Percentiles rank a stretch among this genome's conserved stretches.
phyloP scores from a whole-genome alignment of 2,888 invertebrate genomes.

The Vanessa cardui region DNA sequence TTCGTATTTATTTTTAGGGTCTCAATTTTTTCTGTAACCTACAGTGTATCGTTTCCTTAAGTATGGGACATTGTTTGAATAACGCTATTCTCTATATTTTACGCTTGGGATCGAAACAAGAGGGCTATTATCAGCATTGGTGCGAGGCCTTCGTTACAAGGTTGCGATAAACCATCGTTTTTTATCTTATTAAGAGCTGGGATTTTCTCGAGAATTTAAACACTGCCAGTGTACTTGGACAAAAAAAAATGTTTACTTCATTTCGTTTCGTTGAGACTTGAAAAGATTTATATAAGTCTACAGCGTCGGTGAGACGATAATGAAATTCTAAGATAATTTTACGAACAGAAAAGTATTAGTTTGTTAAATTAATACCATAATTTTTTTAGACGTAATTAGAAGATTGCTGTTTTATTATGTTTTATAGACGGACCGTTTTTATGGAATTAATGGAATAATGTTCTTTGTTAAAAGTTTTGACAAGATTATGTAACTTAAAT shows the following conservation, averaged over 20 bases:
- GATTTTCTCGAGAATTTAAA: constrained; percentile 24
- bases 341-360: too few species aligned
- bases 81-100: constrained; percentile 38
- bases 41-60: constrained; percentile 22
- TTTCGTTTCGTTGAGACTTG: constrained; percentile 2
- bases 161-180: constrained; percentile 34
- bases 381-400: too few species aligned
- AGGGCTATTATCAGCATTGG: constrained; percentile 39
- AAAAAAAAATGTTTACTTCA: constrained; percentile 1
- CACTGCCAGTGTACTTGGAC: not conserved
- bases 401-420: too few species aligned
- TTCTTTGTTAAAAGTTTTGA: too few species aligned
- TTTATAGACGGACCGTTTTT: too few species aligned
- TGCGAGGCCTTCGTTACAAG: constrained; percentile 29
- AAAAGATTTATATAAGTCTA: constrained; percentile 4
- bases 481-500: too few species aligned
- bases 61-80: constrained; percentile 22
- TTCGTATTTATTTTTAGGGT: not conserved
- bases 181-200: constrained; percentile 29
- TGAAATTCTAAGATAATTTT: constrained; percentile 1
- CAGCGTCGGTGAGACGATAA: not conserved
- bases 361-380: too few species aligned
- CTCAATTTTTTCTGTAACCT: constrained; percentile 13
- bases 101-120: constrained; percentile 37
- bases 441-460: too few species aligned